phyloP scores from a whole-genome alignment of 2,888 invertebrate species.

The Arge pagana region DNA sequence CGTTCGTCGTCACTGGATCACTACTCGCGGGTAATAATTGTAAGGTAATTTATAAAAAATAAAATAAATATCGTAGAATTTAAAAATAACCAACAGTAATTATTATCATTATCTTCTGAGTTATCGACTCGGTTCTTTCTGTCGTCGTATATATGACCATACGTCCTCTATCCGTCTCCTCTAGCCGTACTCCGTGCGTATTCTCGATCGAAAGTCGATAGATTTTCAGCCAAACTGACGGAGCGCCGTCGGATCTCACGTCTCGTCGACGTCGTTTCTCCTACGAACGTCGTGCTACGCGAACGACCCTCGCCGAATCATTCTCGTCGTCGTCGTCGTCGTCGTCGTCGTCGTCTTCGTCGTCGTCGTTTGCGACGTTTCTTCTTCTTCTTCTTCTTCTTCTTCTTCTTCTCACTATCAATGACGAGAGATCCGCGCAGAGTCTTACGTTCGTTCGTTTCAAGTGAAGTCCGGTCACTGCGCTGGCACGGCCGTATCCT shows the following conservation, averaged over 20 bases:
- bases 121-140: conserved; percentile 2
- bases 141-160: neutral
- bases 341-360: no score
- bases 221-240: conserved; percentile 37
- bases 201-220: no score
- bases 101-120: neutral
- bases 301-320: conserved; percentile 3
- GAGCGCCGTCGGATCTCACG: conserved; percentile 24
- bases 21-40: neutral
- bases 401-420: neutral
- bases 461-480: conserved; percentile 47
- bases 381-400: neutral
- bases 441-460: conserved; percentile 30
- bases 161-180: neutral
- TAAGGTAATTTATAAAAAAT: conserved; percentile 24
- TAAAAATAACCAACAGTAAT: conserved; percentile 29
- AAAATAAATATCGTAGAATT: conserved; percentile 46
- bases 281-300: no score
- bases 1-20: neutral
- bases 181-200: no score
- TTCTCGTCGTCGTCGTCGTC: neutral
- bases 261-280: conserved; percentile 10
- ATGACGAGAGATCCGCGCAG: neutral
- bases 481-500: conserved; percentile 55
- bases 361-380: neutral